phyloP scores from a whole-genome alignment of 1,140 invertebrate species.

The Drepana arcuata region DNA sequence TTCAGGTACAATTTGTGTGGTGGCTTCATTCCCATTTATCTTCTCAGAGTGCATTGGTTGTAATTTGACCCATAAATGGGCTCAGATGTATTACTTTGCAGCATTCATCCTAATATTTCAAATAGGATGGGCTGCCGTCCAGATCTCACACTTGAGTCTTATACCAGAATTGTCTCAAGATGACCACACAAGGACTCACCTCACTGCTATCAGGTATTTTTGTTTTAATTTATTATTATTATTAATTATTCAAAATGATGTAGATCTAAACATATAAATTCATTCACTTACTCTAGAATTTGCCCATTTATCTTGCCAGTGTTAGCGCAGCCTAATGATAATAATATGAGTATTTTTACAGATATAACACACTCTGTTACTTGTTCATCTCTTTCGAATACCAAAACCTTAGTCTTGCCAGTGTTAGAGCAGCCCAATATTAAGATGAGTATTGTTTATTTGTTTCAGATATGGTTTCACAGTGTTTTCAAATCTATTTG shows the following conservation, averaged over 20 bases:
- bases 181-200: slow-evolving; percentile 85
- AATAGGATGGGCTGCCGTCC: slow-evolving; percentile 95
- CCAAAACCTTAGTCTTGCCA: too few relatives aligned
- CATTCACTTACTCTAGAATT: too few relatives aligned
- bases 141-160: slow-evolving; percentile 93
- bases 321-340: too few relatives aligned
- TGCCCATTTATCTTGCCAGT: too few relatives aligned
- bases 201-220: slow-evolving; percentile 88
- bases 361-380: too few relatives aligned
- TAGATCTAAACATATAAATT: too few relatives aligned
- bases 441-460: slow-evolving; percentile 11
- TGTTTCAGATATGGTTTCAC: slow-evolving; percentile 75
- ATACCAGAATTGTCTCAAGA: slow-evolving; percentile 82
- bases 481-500: slow-evolving; percentile 79
- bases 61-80: slow-evolving; percentile 76
- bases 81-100: slow-evolving; percentile 89
- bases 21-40: slow-evolving; percentile 91
- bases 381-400: too few relatives aligned
- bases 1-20: slow-evolving; percentile 83
- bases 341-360: too few relatives aligned
- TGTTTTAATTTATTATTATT: not conserved
- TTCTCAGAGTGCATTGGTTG: slow-evolving; percentile 88
- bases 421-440: too few relatives aligned
- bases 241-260: too few relatives aligned
- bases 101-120: slow-evolving; percentile 95